Base-by-base conservation (phyloP, 2,888 invertebrate genomes). In the Bembecia ichneumoniformis region DNA sequence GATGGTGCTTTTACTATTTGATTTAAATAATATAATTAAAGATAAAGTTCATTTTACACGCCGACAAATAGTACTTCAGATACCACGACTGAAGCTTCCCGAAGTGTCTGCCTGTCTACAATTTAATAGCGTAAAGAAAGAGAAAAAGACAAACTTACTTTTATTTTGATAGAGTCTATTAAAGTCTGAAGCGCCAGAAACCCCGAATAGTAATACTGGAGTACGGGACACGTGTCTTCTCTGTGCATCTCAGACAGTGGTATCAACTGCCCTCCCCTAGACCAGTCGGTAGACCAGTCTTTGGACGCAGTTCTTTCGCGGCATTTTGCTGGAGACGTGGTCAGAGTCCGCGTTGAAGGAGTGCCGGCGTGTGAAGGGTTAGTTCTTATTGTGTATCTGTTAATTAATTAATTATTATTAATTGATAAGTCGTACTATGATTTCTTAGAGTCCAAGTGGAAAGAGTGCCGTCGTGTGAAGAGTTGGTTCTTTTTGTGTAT, bases 131-230 rank as follows among this genome's bases (percentile, higher is more conserved):
- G 14, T 15, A 53, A 28, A 28, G 20, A 28, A 28, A 28, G 20
- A n/a, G 20, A 28, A 28, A 7, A 28, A 7, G n/a, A n/a, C n/a
- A n/a, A 7, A 28, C 70, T 64, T 68, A 93, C 92, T 87, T 89
- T 90, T 56, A 93, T 92, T 74, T 93, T 92, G 16, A 92, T 91
- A 64, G 89, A 91, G 71, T 94, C 93, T 47, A 93, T 88, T 14
- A 94, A 76, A 15, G 91, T 88, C 73, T 94, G 93, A 58, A 94
- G 72, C 3, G 92, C 92, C 54, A 93, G 72, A 68, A 94, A 94
- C n/a, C 93, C 93, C 0, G 93, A 92, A 67, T 90, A 91, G 68
- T 91, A 92, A 66, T 94, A 94, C 76, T 92, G 91, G 60, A 93
- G 90, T 3, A 91, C 92, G 0, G 93, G 93, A 66, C 94, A 94